Conservation (phyloP, 2,113 vertebrate genomes). For the Paedocypris sp. region DNA sequence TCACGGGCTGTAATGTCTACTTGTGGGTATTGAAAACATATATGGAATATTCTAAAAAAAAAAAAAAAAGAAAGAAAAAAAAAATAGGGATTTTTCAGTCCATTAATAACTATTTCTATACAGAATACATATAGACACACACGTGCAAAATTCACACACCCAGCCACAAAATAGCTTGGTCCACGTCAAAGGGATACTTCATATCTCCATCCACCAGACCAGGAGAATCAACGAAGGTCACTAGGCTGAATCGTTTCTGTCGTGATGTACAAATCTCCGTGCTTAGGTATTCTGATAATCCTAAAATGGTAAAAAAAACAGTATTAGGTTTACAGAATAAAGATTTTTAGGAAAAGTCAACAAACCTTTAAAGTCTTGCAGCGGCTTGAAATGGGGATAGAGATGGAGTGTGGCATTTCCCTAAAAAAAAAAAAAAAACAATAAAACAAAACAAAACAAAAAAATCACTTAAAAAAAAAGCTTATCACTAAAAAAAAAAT, state of each 20-base stretch:
- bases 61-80: too few relatives aligned
- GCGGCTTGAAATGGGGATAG: conserved; percentile 70
- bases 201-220: conserved; percentile 75
- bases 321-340: background rate
- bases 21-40: too few relatives aligned
- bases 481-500: background rate
- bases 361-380: conserved; percentile 71
- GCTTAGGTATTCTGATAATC: conserved; percentile 67
- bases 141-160: conserved; percentile 47
- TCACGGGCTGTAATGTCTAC: too few relatives aligned
- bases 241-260: conserved; percentile 71
- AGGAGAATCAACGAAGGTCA: conserved; percentile 72
- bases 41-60: too few relatives aligned
- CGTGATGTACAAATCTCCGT: conserved; percentile 73
- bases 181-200: conserved; percentile 77
- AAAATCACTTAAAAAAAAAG: background rate
- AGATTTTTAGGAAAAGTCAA: too few relatives aligned
- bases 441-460: background rate
- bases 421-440: conserved; percentile 37
- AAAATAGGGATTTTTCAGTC: too few relatives aligned
- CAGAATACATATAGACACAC: background rate
- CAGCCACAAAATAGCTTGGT: conserved; percentile 68
- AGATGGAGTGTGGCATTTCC: conserved; percentile 73
- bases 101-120: too few relatives aligned
- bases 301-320: conserved; percentile 36